A percentile compares a stretch with the other conserved stretches of the same genome.
phyloP scores from a whole-genome alignment of 2,797 vertebrate genomes.

The Tragelaphus oryx region DNA sequence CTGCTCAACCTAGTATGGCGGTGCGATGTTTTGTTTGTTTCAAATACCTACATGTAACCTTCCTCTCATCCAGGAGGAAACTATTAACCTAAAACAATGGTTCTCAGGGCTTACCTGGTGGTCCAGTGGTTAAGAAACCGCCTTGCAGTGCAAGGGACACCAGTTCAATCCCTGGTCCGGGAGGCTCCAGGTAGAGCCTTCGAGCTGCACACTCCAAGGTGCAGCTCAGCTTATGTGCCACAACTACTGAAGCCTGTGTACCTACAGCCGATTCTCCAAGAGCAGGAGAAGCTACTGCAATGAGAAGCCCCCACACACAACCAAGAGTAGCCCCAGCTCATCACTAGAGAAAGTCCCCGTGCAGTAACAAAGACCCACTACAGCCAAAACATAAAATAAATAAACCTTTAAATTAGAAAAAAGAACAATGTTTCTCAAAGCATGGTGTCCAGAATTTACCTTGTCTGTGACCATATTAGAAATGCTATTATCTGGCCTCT shows the following conservation, averaged over 20 bases:
- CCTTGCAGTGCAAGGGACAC: not conserved
- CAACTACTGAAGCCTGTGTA: not conserved
- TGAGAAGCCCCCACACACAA: not conserved
- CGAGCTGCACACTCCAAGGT: not conserved
- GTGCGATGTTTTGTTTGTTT: not conserved
- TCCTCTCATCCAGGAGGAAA: not conserved
- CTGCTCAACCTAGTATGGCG: not conserved
- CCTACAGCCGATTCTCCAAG: not conserved
- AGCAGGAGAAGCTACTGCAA: not conserved
- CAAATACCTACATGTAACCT: not conserved
- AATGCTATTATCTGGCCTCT: not conserved
- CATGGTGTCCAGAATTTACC: not conserved
- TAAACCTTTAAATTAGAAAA: not conserved
- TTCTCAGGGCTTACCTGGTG: not conserved
- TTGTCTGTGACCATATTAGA: not conserved
- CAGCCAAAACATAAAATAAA: not conserved
- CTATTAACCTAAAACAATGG: not conserved
- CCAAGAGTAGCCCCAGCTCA: not conserved
- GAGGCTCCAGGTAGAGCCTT: not conserved
- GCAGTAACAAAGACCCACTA: not conserved
- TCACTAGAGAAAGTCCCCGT: not conserved
- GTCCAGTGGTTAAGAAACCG: not conserved
- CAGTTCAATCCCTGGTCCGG: not conserved
- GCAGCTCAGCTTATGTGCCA: not conserved
- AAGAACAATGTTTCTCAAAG: not conserved